Conservation (phyloP, 2,888 invertebrate genomes). For the Lasius platythorax region DNA sequence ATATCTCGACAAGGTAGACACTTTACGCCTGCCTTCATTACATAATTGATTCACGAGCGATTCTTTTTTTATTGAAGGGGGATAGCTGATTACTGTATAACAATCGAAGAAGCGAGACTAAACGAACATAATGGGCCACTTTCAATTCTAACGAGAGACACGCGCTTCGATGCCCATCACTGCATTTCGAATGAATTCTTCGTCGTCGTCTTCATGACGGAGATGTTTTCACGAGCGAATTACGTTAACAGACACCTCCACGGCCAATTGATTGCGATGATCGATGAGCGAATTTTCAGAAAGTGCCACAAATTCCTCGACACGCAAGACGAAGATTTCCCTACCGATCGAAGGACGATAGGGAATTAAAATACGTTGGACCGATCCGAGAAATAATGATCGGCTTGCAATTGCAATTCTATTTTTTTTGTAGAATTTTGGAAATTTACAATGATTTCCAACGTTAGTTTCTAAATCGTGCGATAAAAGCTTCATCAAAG, state of each 20-base stretch:
- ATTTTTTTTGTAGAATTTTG: neutral
- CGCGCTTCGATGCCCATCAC: slow-evolving; percentile 51
- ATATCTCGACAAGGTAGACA: neutral
- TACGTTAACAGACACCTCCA: slow-evolving; percentile 49
- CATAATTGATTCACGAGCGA: neutral
- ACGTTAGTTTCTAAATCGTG: neutral
- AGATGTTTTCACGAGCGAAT: slow-evolving; percentile 8
- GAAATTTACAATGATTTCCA: neutral
- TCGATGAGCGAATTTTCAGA: slow-evolving; percentile 44
- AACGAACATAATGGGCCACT: slow-evolving; percentile 29
- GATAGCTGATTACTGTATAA: neutral
- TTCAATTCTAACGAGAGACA: slow-evolving; percentile 31
- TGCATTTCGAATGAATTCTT: slow-evolving; percentile 35
- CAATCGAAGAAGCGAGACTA: slow-evolving; percentile 46
- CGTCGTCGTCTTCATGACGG: neutral
- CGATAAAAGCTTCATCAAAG: neutral
- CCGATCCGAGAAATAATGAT: neutral
- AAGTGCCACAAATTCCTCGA: slow-evolving; percentile 1
- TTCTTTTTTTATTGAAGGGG: neutral
- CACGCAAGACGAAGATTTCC: slow-evolving; percentile 19
- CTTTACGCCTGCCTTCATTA: slow-evolving; percentile 5
- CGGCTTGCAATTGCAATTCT: neutral
- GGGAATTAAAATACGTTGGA: neutral
- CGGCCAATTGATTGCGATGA: slow-evolving; percentile 38
- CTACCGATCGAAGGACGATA: neutral